Conservation (phyloP, 2,113 vertebrate species). For the Orycteropus afer region DNA sequence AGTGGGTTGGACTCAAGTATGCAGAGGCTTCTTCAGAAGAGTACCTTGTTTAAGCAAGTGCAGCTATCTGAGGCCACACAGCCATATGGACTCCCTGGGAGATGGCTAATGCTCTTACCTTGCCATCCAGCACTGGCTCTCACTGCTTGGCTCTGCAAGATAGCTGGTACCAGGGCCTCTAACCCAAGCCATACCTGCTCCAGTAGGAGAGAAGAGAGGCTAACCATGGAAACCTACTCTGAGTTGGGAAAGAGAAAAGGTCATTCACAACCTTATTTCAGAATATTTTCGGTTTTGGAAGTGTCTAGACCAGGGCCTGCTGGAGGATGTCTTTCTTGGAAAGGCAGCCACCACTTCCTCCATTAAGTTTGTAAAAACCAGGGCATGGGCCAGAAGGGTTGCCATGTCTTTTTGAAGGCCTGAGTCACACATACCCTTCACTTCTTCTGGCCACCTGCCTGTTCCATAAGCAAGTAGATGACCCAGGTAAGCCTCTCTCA, state of each 20-base stretch:
- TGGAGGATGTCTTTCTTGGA: neutral
- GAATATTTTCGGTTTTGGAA: neutral
- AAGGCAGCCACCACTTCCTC: neutral
- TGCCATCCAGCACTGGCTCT: neutral
- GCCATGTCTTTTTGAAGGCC: neutral
- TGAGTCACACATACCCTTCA: neutral
- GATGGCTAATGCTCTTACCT: neutral
- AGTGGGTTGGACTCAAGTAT: neutral
- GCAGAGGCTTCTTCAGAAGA: neutral
- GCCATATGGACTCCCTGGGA: neutral
- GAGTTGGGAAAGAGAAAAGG: neutral
- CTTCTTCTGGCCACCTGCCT: neutral
- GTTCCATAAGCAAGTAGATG: neutral
- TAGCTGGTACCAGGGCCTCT: neutral
- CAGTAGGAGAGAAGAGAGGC: neutral
- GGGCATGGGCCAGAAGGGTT: neutral
- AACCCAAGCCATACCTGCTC: neutral
- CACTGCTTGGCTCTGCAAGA: neutral
- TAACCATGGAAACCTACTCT: accelerated
- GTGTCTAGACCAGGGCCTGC: neutral
- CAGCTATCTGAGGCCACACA: neutral
- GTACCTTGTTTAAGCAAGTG: neutral
- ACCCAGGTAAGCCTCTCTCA: neutral
- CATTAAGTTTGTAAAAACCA: neutral
- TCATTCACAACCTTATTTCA: neutral